Evolutionary conservation across 23 tunicate species (phyloP).

Genomic region (Styela plicata): DNA sequence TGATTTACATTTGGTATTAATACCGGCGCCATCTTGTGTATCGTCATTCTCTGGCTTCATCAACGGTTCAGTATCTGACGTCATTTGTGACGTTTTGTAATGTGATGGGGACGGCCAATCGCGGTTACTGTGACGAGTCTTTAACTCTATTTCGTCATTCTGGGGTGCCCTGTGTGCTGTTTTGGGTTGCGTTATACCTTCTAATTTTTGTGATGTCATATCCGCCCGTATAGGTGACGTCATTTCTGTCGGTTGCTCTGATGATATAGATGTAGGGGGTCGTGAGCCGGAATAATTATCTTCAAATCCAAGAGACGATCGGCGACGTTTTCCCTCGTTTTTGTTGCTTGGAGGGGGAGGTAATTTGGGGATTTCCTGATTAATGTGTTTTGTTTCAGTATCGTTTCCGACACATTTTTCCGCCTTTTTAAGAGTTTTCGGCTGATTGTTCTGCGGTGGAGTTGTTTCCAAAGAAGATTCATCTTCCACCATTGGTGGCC

Average conservation of each 20-base stretch:
- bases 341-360: conserved; percentile 2
- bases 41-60: not conserved
- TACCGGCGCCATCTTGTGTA: not conserved
- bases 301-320: not conserved
- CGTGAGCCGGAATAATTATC: not conserved
- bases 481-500: conserved; percentile 2
- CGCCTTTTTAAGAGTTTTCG: not conserved
- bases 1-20: not conserved
- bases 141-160: no score
- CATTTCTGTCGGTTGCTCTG: not conserved
- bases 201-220: not conserved
- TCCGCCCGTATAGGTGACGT: not conserved
- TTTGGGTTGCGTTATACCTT: not conserved
- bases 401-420: not conserved
- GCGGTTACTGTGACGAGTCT: no score
- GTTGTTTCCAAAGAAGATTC: not conserved
- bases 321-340: conserved; percentile 15
- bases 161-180: no score
- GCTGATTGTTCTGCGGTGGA: not conserved
- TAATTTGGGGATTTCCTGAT: not conserved
- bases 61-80: not conserved
- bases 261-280: not conserved
- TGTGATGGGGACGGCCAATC: no score
- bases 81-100: not conserved
- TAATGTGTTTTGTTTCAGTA: not conserved